A percentile compares a stretch with the other conserved stretches of the same genome.
Evolutionary conservation across 2,888 invertebrate genomes (phyloP).

Genomic region (Patella caerulea): DNA sequence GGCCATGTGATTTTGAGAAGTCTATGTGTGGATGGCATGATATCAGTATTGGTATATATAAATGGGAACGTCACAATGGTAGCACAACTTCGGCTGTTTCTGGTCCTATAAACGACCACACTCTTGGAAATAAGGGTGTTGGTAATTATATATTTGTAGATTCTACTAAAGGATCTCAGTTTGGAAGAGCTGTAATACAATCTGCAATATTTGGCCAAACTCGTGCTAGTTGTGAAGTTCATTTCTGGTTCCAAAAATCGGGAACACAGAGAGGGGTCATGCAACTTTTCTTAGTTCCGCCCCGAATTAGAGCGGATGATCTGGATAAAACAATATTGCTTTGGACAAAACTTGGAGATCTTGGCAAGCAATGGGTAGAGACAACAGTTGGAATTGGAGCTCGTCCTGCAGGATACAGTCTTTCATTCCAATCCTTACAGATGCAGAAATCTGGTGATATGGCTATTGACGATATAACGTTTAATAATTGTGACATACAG

Average conservation of each 20-base stretch:
- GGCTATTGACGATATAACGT: constrained; percentile 66
- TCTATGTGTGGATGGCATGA: constrained; percentile 61
- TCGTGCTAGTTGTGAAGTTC: constrained; percentile 50
- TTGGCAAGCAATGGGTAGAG: constrained; percentile 54
- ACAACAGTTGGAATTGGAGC: constrained; percentile 55
- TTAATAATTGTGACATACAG: constrained; percentile 48
- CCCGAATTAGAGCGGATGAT: constrained; percentile 38
- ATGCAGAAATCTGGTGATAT: constrained; percentile 45
- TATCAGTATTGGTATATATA: constrained; percentile 47
- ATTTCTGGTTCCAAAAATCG: constrained; percentile 53
- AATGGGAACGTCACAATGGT: constrained; percentile 56
- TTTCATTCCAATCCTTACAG: constrained; percentile 58
- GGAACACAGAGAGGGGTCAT: constrained; percentile 41
- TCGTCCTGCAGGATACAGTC: constrained; percentile 49
- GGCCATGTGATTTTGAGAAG: constrained; percentile 59
- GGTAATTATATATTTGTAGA: constrained; percentile 65
- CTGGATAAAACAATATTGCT: constrained; percentile 39
- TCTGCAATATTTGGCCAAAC: constrained; percentile 54
- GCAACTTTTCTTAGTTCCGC: constrained; percentile 48
- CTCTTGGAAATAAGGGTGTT: constrained; percentile 42
- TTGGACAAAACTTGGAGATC: constrained; percentile 52
- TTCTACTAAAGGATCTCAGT: constrained; percentile 49
- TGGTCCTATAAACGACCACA: constrained; percentile 62
- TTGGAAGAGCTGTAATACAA: constrained; percentile 49
- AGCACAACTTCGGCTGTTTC: constrained; percentile 48